A percentile compares a stretch with the other conserved stretches of the same genome.
These are phyloP conservation scores for Lissonota sp. DNA, from an alignment of 2,888 invertebrate species.

Conservation along the genomic window DNA sequence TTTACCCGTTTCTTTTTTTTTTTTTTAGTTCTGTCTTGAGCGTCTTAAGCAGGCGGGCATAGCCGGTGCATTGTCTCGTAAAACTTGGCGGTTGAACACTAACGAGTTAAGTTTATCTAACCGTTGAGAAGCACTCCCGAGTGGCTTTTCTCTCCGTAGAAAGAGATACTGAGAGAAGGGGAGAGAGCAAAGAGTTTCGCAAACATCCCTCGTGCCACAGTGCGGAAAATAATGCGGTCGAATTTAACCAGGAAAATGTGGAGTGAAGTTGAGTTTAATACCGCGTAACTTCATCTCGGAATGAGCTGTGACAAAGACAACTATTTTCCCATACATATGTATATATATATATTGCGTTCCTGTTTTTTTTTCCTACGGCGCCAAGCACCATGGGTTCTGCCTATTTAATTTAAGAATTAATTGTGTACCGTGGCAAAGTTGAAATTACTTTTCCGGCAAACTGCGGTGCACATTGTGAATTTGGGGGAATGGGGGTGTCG, in stretches of 20 bases:
- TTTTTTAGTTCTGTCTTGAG: neutral
- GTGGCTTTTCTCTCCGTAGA: conserved; percentile 45
- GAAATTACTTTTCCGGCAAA: conserved; percentile 45
- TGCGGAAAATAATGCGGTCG: conserved; percentile 49
- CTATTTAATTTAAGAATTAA: conserved; percentile 50
- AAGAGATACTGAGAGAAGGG: conserved; percentile 17
- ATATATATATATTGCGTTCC: no score
- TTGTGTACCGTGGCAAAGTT: conserved; percentile 19
- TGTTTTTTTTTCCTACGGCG: neutral
- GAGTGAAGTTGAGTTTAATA: conserved; percentile 45
- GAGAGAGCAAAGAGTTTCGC: conserved; percentile 2
- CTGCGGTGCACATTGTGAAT: neutral
- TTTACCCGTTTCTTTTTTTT: neutral
- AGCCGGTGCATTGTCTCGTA: conserved; percentile 51
- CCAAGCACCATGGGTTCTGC: neutral
- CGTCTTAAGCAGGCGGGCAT: conserved; percentile 38
- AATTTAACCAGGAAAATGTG: conserved; percentile 44
- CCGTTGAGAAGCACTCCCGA: conserved; percentile 52
- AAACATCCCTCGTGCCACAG: conserved; percentile 26
- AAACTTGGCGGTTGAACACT: conserved; percentile 55
- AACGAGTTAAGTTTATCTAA: conserved; percentile 58
- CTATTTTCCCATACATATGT: conserved; percentile 16
- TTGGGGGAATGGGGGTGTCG: no score
- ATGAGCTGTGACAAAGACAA: conserved; percentile 49
- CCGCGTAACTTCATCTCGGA: conserved; percentile 42